Evolutionary conservation across 2,888 invertebrate genomes (phyloP), one percentile per base, ranked within the genome.

Genomic region (Sericinus montela): DNA sequence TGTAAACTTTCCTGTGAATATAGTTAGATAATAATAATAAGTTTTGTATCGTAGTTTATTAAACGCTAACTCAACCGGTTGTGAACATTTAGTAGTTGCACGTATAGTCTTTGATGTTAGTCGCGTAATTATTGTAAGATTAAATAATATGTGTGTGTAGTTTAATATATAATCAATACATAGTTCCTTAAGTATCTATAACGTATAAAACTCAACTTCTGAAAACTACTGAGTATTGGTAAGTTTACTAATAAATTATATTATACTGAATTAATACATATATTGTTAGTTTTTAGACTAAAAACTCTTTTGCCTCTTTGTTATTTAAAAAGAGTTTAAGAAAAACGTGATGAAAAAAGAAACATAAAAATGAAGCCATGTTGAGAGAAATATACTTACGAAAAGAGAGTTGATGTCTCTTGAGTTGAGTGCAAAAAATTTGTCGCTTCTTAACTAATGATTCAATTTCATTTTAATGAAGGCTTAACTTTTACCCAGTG

Each of bases 51-150:
- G 58, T 62, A 55, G 55, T 56, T 52, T 53, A 51, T 45, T 46
- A 61, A 65, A 55, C 44, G 74, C 73, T 74, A 57, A 72, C 75
- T 75, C 75, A 74, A 58, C 59, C 58, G 75, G 75, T 75, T 75
- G 75, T 75, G 75, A 75, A 32, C 11, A 32, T 4, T 52, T 56
- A 62, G 67, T 65, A 67, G 65, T 45, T 53, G 53, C 55, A 52
- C 54, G 57, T 49, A 15, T 43, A 48, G 38, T 25, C 32, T 38
- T 51, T 42, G 25, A 42, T 50, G 45, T 40, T 54, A 51, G 51
- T 43, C 42, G 39, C 41, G 48, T 40, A 52, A 50, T 50, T 46
- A 35, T 43, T 4, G 28, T 54, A 50, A 42, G 36, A 32, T 10
- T 49, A 10, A 39, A 41, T 28, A 25, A 4, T 32, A 25, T 49